phyloP scores from a whole-genome alignment of 23 tunicate genomes.

The Ciona savignyi region DNA sequence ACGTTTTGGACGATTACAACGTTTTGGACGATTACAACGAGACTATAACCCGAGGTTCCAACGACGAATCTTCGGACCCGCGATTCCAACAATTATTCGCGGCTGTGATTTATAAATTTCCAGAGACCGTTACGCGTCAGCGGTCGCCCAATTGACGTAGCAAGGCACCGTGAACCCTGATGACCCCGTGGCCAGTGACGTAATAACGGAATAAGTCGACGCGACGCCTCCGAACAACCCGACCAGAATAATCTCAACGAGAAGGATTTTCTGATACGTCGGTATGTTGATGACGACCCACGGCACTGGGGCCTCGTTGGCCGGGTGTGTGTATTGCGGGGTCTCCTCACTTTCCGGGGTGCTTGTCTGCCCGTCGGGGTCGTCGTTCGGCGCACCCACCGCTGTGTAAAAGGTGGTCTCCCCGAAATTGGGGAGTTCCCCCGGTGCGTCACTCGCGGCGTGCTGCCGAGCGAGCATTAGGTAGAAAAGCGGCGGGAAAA shows the following conservation, averaged over 20 bases:
- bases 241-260: constrained; percentile 59
- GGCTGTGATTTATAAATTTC: too few species aligned
- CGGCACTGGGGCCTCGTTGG: not conserved
- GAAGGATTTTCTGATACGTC: constrained; percentile 29
- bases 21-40: too few species aligned
- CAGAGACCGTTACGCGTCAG: too few species aligned
- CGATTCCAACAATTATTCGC: too few species aligned
- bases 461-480: constrained; percentile 43
- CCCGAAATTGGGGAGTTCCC: constrained; percentile 4
- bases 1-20: too few species aligned
- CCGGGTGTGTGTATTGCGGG: too few species aligned
- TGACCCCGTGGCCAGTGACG: constrained; percentile 38
- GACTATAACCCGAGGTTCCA: too few species aligned
- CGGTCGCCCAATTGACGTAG: constrained; percentile 46
- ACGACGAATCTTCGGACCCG: too few species aligned
- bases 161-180: constrained; percentile 88
- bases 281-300: constrained; percentile 47
- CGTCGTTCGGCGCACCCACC: too few species aligned
- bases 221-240: constrained; percentile 74
- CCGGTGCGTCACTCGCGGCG: constrained; percentile 21
- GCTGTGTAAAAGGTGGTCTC: not conserved
- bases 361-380: too few species aligned
- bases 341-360: not conserved
- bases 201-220: constrained; percentile 42
- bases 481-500: constrained; percentile 93